These are phyloP conservation scores for Melitaea athalia DNA, from an alignment of 2,888 invertebrate genomes.

Conservation along the genomic window DNA sequence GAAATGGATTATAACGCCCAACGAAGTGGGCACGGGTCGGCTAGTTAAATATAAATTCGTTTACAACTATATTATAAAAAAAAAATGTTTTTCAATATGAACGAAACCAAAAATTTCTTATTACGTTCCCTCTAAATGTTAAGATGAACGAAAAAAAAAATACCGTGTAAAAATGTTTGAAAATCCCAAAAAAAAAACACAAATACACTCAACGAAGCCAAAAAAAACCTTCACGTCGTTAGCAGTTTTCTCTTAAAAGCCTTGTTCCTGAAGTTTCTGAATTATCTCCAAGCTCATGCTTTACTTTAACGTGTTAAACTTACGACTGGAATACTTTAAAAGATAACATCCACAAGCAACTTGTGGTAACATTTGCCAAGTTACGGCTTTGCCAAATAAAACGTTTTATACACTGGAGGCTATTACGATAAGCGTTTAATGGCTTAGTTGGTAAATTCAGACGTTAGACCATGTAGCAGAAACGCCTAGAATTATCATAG, in stretches of 20 bases:
- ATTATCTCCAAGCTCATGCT: constrained; percentile 4
- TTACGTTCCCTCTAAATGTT: neutral
- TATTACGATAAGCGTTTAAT: neutral
- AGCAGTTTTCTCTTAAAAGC: constrained; percentile 2
- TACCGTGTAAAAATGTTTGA: neutral
- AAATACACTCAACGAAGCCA: neutral
- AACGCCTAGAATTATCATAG: no score
- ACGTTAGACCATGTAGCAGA: neutral
- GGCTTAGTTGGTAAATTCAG: neutral
- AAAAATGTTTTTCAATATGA: no score
- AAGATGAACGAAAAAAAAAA: neutral
- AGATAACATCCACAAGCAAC: constrained; percentile 8
- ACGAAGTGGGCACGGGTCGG: no score
- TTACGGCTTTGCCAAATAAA: constrained; percentile 17
- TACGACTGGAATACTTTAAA: constrained; percentile 4
- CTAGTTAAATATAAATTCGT: no score
- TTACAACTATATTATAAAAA: no score
- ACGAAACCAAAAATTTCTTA: no score
- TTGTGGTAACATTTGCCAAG: constrained; percentile 17
- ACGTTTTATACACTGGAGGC: constrained; percentile 7
- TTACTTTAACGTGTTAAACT: constrained; percentile 5
- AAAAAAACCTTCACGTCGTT: constrained; percentile 6
- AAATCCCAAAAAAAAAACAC: neutral
- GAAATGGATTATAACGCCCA: no score
- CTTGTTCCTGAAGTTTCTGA: neutral